Base-by-base conservation (phyloP, 2,113 vertebrate species). In the Percopsis transmontana region DNA sequence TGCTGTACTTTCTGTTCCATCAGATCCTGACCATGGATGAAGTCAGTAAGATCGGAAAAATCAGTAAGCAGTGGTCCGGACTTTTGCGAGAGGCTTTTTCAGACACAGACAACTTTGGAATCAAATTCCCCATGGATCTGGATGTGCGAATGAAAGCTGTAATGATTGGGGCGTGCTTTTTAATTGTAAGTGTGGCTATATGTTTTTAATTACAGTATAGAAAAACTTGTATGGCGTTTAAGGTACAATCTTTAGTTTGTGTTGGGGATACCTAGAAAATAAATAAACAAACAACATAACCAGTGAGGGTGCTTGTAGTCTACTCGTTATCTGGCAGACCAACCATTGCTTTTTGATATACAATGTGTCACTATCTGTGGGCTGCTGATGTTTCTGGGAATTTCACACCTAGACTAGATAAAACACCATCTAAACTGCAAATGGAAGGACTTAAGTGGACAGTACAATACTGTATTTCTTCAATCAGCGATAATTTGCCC, bases 131-230 rank as follows among this genome's bases (percentile, higher is more conserved):
- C 0, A 81, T 94, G 84, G 95, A 98, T 58, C 91, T 99, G 9
- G 95, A 98, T 47, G 94, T 97, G 76, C 95, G 91, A 76, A 94
- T 98, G 85, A 99, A 99, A 83, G 96, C 96, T 5, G 94, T 95
- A 16, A 93, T 98, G 95, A 85, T 99, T 0, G 95, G 95, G 0
- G 95, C 95, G 1, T 97, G 95, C 78, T 99, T 99, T 74, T 96
- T 99, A 58, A 94, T 99, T 0, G 97, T 99, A 88, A 97, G 97
- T 95, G 38, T 23, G 15, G 12, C 24, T 2, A 2, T 19, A 19
- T 20, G 20, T 53, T 53, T 23, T 53, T 53, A 18, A 18, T 19
- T 52, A 52, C 50, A 8, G 19, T 19, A 11, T 20, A 6, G 50
- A 52, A 52, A 44, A 2, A 14, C 42, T 16, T 8, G 40, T 5